Base-by-base conservation (phyloP, 2,113 vertebrate species). In the Amphiprion percula region DNA sequence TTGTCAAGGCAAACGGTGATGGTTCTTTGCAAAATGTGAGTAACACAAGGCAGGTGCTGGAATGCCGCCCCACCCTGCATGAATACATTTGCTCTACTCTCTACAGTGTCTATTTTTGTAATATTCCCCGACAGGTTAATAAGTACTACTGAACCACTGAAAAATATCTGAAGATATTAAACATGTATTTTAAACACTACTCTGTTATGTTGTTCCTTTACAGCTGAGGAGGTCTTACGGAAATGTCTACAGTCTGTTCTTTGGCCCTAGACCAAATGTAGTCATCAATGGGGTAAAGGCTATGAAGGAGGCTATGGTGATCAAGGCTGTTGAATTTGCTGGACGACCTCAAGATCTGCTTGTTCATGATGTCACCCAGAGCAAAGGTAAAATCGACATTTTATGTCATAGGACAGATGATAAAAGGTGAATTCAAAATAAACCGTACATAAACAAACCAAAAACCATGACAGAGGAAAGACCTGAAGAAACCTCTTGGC, bases 321-420 rank as follows among this genome's bases (percentile, higher is more conserved):
- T 21, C 37, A 94, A 88, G 16, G 80, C 54, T 5, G 24, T 17
- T 9, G 93, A 94, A 19, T 94, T 94, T 60, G 88, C 92, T 33
- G 94, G 94, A 84, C 77, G 94, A n/a, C 93, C 94, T 1, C 91
- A 93, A 52, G 91, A 89, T 52, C 39, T 94, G 44, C 77, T 92
- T 47, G 0, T 92, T 19, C 91, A 85, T 65, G 78, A 83, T 7
- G 0, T 53, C 19, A 65, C 63, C 1, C 0, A 77, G 12, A 73
- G 39, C 7, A 82, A 74, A 82, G 92, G 92, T 94, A 79, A 11
- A 14, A 47, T 11, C 19, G 5, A 54, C 8, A 16, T 4, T 28
- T 30, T 15, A 47, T 37, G 47, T 52, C 16, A 11, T 52, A 17
- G 47, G 47, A 49, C 6, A 19, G 5, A 17, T 49, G 17, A 19